Percentiles rank a stretch among this genome's conserved stretches.
Conservation (phyloP, 2,797 vertebrate species). For the Neopelma chrysocephalum region DNA sequence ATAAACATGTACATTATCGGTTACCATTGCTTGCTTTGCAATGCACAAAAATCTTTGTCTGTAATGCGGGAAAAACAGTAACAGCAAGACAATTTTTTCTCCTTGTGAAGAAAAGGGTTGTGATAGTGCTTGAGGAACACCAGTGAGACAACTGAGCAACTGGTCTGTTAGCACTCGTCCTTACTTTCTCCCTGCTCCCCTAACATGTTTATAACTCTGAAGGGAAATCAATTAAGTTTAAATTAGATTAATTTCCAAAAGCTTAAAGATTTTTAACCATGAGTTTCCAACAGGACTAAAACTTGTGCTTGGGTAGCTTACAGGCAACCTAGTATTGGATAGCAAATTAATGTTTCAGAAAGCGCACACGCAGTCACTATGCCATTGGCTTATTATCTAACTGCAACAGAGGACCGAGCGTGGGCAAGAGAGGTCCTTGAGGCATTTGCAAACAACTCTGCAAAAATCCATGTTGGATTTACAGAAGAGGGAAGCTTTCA, state of each 20-base stretch:
- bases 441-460: background rate
- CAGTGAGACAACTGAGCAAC: background rate
- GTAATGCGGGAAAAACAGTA: background rate
- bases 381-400: background rate
- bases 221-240: background rate
- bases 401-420: background rate
- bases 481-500: background rate
- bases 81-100: background rate
- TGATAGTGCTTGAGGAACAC: background rate
- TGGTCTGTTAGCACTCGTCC: rapidly evolving
- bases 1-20: background rate
- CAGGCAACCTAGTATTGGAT: background rate
- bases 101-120: background rate
- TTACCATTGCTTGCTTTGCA: background rate
- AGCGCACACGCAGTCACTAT: background rate
- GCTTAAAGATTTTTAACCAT: background rate
- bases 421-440: background rate
- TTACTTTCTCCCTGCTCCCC: background rate
- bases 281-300: background rate
- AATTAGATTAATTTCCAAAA: background rate
- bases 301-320: background rate
- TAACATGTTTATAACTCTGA: background rate
- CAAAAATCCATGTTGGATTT: background rate
- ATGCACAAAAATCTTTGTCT: background rate
- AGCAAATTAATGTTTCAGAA: background rate